Percentiles rank a stretch among this genome's conserved stretches.
phyloP scores from a whole-genome alignment of 1,140 invertebrate genomes.

The Prorops nasuta region DNA sequence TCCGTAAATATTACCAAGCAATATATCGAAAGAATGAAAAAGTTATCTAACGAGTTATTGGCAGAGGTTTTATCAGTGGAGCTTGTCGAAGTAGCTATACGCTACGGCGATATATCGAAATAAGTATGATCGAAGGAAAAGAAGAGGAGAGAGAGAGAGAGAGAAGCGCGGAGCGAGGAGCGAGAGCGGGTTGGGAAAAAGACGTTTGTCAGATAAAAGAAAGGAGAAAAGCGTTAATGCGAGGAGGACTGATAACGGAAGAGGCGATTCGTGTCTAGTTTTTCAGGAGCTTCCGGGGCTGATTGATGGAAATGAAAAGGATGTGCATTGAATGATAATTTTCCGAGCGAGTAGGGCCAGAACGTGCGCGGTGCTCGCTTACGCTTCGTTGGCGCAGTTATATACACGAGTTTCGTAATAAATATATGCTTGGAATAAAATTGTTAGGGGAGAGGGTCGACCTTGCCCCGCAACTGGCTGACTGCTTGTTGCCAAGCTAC shows the following conservation, averaged over 20 bases:
- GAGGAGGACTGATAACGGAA: too few species aligned
- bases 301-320: neutral
- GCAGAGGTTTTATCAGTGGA: too few species aligned
- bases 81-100: too few species aligned
- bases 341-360: neutral
- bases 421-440: conserved; percentile 51
- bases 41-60: too few species aligned
- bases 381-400: conserved; percentile 15
- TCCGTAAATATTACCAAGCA: too few species aligned
- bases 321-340: conserved; percentile 6
- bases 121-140: too few species aligned
- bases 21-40: too few species aligned
- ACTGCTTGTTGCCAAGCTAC: conserved; percentile 54
- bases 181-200: neutral
- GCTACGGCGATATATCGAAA: too few species aligned
- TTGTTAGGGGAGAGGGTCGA: conserved; percentile 44
- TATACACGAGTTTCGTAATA: conserved; percentile 47
- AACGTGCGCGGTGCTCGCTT: conserved; percentile 16
- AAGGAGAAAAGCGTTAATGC: too few species aligned
- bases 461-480: conserved; percentile 50
- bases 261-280: neutral
- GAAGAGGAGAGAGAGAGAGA: too few species aligned
- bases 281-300: neutral
- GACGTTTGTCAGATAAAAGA: too few species aligned
- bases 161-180: neutral